These are phyloP conservation scores for Serrognathus titanus DNA, from an alignment of 2,888 invertebrate genomes.

Conservation along the genomic window DNA sequence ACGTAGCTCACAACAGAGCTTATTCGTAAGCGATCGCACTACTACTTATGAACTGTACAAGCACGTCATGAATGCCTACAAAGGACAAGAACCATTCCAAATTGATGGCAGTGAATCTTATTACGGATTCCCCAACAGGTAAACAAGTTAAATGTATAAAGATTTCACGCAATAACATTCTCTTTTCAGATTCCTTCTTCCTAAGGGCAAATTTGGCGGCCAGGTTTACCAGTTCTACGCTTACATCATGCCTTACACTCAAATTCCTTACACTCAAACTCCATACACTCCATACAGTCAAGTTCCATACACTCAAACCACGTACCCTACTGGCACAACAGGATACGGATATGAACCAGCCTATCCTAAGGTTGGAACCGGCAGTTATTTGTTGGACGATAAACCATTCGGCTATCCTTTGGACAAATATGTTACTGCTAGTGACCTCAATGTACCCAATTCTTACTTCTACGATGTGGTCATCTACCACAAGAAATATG, in stretches of 20 bases:
- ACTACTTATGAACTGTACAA: slow-evolving; percentile 62
- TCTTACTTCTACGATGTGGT: slow-evolving; percentile 62
- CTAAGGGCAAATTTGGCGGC: slow-evolving; percentile 65
- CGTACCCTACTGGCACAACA: background rate
- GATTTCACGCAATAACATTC: background rate
- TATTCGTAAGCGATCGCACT: slow-evolving; percentile 60
- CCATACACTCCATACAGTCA: no score
- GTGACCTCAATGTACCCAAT: slow-evolving; percentile 61
- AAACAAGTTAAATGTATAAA: background rate
- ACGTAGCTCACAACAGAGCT: slow-evolving; percentile 52
- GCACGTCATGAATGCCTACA: slow-evolving; percentile 55
- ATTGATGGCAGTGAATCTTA: slow-evolving; percentile 56
- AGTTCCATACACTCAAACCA: no score
- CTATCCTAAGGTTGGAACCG: slow-evolving; percentile 22
- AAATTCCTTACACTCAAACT: no score
- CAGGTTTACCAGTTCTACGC: slow-evolving; percentile 54
- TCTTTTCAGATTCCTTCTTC: slow-evolving; percentile 56
- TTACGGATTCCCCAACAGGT: slow-evolving; percentile 64
- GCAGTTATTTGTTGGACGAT: slow-evolving; percentile 48
- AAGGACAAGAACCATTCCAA: slow-evolving; percentile 54
- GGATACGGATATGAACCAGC: background rate
- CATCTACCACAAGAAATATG: slow-evolving; percentile 55
- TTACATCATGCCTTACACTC: slow-evolving; percentile 46
- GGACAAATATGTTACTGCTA: slow-evolving; percentile 60
- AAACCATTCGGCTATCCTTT: slow-evolving; percentile 71